Percentiles rank a stretch among this genome's conserved stretches.
These are phyloP conservation scores for Stercorarius parasiticus DNA, from an alignment of 2,113 vertebrate species.

Conservation along the genomic window DNA sequence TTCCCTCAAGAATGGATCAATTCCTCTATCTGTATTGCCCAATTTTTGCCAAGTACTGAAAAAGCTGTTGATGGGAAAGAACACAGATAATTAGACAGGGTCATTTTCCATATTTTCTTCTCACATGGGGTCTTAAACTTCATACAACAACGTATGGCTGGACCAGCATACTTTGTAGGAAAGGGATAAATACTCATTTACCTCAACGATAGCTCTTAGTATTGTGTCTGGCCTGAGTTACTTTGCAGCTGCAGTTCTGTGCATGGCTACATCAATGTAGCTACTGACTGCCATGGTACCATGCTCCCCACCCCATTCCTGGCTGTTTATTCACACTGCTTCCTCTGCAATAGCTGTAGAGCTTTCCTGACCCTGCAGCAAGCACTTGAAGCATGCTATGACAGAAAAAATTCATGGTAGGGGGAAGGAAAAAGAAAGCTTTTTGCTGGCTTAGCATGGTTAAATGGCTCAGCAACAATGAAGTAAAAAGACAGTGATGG, in stretches of 20 bases:
- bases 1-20: background rate
- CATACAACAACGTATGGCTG: background rate
- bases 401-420: accelerated
- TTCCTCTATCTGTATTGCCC: background rate
- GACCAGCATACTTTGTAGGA: background rate
- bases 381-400: background rate
- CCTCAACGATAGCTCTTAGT: background rate
- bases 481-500: background rate
- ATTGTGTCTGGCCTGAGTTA: background rate
- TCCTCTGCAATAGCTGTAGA: background rate
- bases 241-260: background rate
- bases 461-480: background rate
- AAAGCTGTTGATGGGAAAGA: background rate
- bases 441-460: background rate
- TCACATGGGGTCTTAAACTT: background rate
- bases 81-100: background rate
- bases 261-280: background rate
- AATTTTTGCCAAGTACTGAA: background rate
- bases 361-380: background rate
- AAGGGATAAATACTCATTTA: background rate
- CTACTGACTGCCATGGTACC: background rate
- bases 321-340: background rate
- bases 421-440: background rate
- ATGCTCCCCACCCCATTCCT: accelerated
- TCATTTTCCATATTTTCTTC: background rate